Percentiles rank a stretch among this genome's conserved stretches.
Conservation (phyloP, 2,888 invertebrate genomes). For the Muschampia staudingeri region DNA sequence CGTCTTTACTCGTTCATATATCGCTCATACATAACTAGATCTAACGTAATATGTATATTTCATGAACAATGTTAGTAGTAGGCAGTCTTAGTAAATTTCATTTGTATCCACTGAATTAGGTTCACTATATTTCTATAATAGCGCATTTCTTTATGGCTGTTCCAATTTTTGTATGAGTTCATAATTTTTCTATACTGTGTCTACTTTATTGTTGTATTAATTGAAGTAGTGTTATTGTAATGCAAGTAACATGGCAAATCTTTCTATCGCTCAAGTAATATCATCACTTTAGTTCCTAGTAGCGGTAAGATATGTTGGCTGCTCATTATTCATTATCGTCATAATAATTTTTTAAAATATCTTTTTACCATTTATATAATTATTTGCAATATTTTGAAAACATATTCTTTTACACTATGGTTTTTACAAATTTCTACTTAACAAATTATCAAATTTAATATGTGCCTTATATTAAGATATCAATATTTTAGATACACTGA, state of each 20-base stretch:
- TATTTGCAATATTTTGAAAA: not conserved
- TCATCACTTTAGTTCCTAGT: slow-evolving; percentile 34
- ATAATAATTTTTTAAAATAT: not conserved
- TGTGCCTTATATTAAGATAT: too few species aligned
- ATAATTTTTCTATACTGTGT: not conserved
- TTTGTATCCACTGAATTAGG: slow-evolving; percentile 10
- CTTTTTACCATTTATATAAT: not conserved
- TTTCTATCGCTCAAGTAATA: slow-evolving; percentile 13
- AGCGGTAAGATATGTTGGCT: slow-evolving; percentile 22
- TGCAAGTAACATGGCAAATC: not conserved
- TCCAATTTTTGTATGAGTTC: not conserved
- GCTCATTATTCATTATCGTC: slow-evolving; percentile 9
- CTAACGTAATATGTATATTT: not conserved
- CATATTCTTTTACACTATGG: not conserved
- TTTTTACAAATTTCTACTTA: too few species aligned
- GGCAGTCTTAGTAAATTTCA: slow-evolving; percentile 37
- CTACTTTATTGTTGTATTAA: not conserved
- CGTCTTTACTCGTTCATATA: slow-evolving; percentile 96
- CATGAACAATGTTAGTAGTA: not conserved
- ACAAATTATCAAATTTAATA: too few species aligned
- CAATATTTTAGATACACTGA: too few species aligned
- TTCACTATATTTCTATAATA: not conserved
- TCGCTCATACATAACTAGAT: slow-evolving; percentile 69
- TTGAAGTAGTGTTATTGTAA: not conserved
- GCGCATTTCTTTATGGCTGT: not conserved